These are phyloP conservation scores for Melopsittacus undulatus DNA, from an alignment of 2,797 vertebrate species.

Conservation along the genomic window DNA sequence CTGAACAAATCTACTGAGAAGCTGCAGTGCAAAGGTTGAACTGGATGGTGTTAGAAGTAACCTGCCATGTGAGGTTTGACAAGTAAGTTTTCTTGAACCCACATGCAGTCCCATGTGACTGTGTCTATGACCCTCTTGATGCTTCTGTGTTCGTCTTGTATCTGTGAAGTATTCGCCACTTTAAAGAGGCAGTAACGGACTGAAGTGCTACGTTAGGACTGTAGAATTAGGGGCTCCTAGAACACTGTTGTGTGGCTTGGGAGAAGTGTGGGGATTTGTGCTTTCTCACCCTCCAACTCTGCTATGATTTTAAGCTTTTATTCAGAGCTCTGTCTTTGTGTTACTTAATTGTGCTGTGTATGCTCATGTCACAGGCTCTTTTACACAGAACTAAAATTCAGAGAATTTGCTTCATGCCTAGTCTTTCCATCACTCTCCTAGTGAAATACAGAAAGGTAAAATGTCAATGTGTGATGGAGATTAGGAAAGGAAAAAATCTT, in stretches of 20 bases:
- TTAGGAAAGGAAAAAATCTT: slow-evolving; percentile 9
- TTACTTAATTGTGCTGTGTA: not conserved
- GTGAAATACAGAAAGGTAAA: not conserved
- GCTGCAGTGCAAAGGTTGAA: not conserved
- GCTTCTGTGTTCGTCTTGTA: not conserved
- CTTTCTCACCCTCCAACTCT: not conserved
- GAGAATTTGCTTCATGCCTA: not conserved
- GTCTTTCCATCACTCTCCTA: not conserved
- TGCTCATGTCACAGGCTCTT: not conserved
- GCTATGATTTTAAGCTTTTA: not conserved
- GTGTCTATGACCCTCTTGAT: not conserved
- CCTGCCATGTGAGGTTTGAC: not conserved
- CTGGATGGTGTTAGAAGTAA: not conserved
- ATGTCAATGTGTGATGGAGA: not conserved
- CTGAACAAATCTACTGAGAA: not conserved
- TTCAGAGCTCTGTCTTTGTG: not conserved
- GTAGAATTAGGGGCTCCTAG: not conserved
- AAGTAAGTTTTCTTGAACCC: not conserved
- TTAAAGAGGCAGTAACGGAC: not conserved
- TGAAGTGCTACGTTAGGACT: not conserved
- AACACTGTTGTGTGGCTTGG: not conserved
- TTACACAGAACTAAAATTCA: not conserved
- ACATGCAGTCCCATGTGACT: not conserved
- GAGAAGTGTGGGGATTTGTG: not conserved
- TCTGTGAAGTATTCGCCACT: not conserved